Conservation (phyloP, 2,888 invertebrate species). For the Lumbricus terrestris region DNA sequence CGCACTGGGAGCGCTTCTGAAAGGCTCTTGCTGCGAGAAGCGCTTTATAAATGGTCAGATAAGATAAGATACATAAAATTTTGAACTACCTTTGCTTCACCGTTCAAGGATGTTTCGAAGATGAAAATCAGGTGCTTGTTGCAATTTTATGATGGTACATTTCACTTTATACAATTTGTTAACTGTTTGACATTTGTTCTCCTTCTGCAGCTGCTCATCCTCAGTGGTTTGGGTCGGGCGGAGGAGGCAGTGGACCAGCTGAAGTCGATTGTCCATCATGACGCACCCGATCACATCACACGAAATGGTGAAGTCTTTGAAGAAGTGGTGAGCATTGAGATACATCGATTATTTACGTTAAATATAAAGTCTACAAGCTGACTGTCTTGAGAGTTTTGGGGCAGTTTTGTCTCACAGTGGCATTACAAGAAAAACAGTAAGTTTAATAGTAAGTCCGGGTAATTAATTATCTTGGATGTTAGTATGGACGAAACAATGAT, state of each 20-base stretch:
- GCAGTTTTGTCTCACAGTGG: background rate
- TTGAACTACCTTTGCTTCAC: background rate
- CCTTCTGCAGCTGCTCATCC: slow-evolving; percentile 5
- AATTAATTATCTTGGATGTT: no score
- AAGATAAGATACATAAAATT: no score
- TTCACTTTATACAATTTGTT: no score
- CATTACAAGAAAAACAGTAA: background rate
- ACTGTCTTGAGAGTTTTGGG: background rate
- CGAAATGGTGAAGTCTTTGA: slow-evolving; percentile 21
- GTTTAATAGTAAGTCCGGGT: no score
- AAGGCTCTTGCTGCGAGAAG: no score
- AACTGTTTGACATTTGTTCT: background rate
- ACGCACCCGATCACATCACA: slow-evolving; percentile 17
- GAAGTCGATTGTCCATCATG: slow-evolving; percentile 19
- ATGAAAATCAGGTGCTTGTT: background rate
- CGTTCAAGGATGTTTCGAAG: background rate
- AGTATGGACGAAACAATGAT: background rate
- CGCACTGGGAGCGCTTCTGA: no score
- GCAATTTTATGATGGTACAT: background rate
- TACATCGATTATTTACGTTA: background rate
- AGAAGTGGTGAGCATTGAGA: slow-evolving; percentile 27
- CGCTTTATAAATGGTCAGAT: no score
- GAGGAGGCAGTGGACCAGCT: slow-evolving; percentile 26
- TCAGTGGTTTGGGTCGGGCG: background rate
- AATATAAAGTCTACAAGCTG: no score